Percentiles rank a stretch among this genome's conserved stretches.
These are phyloP conservation scores for Acanthochromis polyacanthus DNA, from an alignment of 2,113 vertebrate genomes.

Conservation along the genomic window DNA sequence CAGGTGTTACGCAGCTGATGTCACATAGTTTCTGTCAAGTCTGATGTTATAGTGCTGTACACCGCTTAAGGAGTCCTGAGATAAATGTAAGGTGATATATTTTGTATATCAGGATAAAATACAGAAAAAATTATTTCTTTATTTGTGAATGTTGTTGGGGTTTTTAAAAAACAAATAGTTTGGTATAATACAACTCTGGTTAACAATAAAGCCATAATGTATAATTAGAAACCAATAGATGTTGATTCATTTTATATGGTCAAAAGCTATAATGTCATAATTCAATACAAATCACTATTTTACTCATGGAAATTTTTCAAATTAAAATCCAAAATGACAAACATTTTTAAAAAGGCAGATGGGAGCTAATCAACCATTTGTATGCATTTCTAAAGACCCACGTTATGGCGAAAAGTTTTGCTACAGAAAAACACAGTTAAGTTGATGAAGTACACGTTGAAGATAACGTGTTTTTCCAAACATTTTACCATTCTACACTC, in stretches of 20 bases:
- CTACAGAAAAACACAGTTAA: background rate
- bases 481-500: background rate
- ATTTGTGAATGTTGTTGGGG: too few species aligned
- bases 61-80: background rate
- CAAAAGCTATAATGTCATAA: background rate
- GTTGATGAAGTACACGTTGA: background rate
- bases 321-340: background rate
- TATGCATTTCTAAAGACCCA: too few species aligned
- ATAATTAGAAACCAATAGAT: background rate
- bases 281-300: background rate
- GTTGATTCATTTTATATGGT: background rate
- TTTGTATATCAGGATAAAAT: too few species aligned
- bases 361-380: background rate
- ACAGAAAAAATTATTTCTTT: too few species aligned
- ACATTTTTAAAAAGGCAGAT: background rate
- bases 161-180: too few species aligned
- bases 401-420: background rate
- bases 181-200: too few species aligned
- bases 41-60: constrained; percentile 2
- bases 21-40: background rate
- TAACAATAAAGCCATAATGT: too few species aligned
- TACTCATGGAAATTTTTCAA: background rate
- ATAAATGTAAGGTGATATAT: background rate
- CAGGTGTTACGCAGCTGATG: constrained; percentile 1
- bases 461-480: background rate